Percentiles rank a stretch among this genome's conserved stretches.
These are phyloP conservation scores for Trissolcus brochymenae DNA, from an alignment of 2,888 invertebrate species.

Conservation along the genomic window DNA sequence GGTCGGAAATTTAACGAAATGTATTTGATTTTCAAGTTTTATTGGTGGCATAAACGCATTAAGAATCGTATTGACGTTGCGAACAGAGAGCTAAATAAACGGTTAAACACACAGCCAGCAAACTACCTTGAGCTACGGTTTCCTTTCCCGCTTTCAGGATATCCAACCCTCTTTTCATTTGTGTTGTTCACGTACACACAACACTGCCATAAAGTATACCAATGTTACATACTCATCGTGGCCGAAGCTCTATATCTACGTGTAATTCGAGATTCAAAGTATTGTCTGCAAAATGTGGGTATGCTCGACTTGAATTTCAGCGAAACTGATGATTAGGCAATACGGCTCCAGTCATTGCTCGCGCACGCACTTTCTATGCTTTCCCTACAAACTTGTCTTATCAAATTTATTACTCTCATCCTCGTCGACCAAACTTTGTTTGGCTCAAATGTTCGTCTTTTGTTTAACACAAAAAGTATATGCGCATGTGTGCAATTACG, in stretches of 20 bases:
- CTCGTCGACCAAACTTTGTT: not conserved
- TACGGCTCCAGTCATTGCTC: conserved; percentile 3
- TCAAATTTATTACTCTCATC: conserved; percentile 2
- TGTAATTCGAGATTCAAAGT: conserved; percentile 54
- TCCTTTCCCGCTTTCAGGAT: conserved; percentile 43
- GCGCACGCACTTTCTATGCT: not conserved
- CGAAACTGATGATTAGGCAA: conserved; percentile 40
- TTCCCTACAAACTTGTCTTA: not conserved
- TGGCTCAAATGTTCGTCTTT: not conserved
- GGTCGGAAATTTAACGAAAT: conserved; percentile 12
- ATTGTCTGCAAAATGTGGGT: conserved; percentile 52
- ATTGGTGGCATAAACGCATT: conserved; percentile 41
- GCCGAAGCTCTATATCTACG: conserved; percentile 55
- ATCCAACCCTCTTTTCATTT: conserved; percentile 36
- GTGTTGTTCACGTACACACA: conserved; percentile 41
- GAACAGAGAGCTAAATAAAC: conserved; percentile 52
- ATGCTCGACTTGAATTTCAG: conserved; percentile 51
- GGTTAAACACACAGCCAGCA: conserved; percentile 54
- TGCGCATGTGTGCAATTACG: not conserved
- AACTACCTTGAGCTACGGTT: conserved; percentile 52
- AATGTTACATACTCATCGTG: conserved; percentile 50
- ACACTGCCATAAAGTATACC: conserved; percentile 34
- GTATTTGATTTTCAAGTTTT: conserved; percentile 34
- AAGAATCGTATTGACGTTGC: conserved; percentile 41
- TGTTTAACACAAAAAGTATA: not conserved